Evolutionary conservation across 1,140 invertebrate genomes (phyloP), one percentile per base, ranked within the genome.

Genomic region (Ylistrum balloti): DNA sequence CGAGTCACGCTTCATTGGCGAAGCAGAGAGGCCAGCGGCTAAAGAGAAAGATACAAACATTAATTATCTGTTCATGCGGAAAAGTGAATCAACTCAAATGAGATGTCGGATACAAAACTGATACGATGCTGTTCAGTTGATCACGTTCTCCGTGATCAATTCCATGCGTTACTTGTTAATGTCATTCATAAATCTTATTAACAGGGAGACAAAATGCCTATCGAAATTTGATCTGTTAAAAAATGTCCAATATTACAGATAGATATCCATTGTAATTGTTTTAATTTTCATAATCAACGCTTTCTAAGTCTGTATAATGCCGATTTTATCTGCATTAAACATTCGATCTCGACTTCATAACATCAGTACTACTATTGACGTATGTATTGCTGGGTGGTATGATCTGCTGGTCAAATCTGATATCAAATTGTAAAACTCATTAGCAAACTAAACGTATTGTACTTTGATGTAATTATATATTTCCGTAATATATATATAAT

Each of bases 1-100:
- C 56, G n/a, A 74, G 56, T 28, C 56, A 74, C 56, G 56, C 56
- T 28, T 74, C 56, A 74, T 22, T 74, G 56, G 28, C 5, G 5
- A 5, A n/a, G n/a, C 56, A 74, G 56, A 74, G 56, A 28, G 56
- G 56, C 56, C 56, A 28, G n/a, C 56, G 56, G 56, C 56, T 28
- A 5, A 74, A 28, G 5, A 28, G 56, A 74, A 74, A 74, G n/a
- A 74, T 74, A n/a, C 56, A 74, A 74, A 74, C n/a, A n/a, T 74
- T 74, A 74, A 74, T 74, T 74, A 74, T 5, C 22, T n/a, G 28
- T 74, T 28, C 56, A 74, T 74, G 56, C 56, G 56, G 56, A 74
- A 74, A 74, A 74, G n/a, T 74, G 56, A 74, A 74, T 74, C 56
- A 74, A 74, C n/a, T 74, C 56, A 74, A 74, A 74, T 74, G 56